Evolutionary conservation across 2,888 invertebrate species (phyloP).

Genomic region (Macrophya alboannulata): DNA sequence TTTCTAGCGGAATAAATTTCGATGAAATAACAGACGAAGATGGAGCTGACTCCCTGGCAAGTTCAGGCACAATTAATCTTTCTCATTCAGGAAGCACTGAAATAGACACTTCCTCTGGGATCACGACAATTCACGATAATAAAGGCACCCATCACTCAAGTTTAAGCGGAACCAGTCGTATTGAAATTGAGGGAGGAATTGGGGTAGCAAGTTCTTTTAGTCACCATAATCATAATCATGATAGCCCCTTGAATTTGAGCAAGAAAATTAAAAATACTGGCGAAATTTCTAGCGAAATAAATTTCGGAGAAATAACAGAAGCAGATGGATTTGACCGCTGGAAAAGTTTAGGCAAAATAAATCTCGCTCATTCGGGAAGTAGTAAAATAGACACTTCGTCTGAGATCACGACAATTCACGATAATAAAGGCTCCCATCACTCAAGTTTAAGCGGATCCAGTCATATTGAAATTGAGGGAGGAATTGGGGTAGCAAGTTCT

Average conservation of each 20-base stretch:
- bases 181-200: background rate
- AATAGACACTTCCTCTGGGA: background rate
- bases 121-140: background rate
- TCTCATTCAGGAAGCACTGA: background rate
- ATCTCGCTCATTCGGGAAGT: background rate
- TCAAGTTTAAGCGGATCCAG: background rate
- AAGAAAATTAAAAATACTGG: background rate
- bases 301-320: background rate
- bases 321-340: background rate
- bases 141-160: background rate
- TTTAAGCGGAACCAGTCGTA: background rate
- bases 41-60: background rate
- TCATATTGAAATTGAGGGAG: background rate
- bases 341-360: background rate
- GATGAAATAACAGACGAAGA: background rate
- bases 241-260: background rate
- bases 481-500: slow-evolving; percentile 1
- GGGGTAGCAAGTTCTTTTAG: background rate
- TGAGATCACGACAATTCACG: background rate
- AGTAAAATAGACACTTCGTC: background rate
- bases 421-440: background rate
- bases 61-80: background rate
- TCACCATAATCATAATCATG: background rate
- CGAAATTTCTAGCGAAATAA: background rate
- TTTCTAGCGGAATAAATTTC: background rate